These are phyloP conservation scores for Hyppa rectilinea DNA, from an alignment of 2,888 invertebrate species.

Conservation along the genomic window DNA sequence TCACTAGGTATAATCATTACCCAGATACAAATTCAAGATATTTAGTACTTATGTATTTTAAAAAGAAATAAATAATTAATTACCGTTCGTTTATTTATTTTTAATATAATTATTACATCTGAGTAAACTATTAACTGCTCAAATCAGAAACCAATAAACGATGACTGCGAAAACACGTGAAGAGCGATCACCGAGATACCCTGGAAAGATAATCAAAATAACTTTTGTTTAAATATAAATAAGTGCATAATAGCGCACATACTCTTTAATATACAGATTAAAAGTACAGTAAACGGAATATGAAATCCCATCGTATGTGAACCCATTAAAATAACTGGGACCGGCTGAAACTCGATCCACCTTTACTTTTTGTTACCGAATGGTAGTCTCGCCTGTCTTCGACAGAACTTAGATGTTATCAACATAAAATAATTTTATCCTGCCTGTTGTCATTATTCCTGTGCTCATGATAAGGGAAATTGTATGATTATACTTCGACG, in stretches of 20 bases:
- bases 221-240: constrained; percentile 17
- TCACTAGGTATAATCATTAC: constrained; percentile 21
- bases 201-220: constrained; percentile 11
- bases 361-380: constrained; percentile 70
- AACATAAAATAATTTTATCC: constrained; percentile 64
- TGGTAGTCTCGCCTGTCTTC: constrained; percentile 65
- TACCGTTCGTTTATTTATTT: neutral
- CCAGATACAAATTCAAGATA: constrained; percentile 15
- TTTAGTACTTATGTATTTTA: neutral
- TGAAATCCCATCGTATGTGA: constrained; percentile 59
- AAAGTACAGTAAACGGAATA: constrained; percentile 53
- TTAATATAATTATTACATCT: neutral
- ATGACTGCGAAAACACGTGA: constrained; percentile 10
- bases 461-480: constrained; percentile 46
- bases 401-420: constrained; percentile 74
- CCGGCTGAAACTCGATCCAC: constrained; percentile 68
- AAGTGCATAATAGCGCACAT: constrained; percentile 32
- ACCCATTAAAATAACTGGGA: constrained; percentile 70
- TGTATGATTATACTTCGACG: constrained; percentile 50
- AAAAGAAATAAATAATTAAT: neutral
- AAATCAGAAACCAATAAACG: constrained; percentile 15
- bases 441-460: constrained; percentile 47
- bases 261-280: constrained; percentile 36
- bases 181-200: constrained; percentile 2
- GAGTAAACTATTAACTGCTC: neutral